A percentile compares a stretch with the other conserved stretches of the same genome.
Evolutionary conservation across 2,113 vertebrate genomes (phyloP).

Genomic region (Smithornis capensis): DNA sequence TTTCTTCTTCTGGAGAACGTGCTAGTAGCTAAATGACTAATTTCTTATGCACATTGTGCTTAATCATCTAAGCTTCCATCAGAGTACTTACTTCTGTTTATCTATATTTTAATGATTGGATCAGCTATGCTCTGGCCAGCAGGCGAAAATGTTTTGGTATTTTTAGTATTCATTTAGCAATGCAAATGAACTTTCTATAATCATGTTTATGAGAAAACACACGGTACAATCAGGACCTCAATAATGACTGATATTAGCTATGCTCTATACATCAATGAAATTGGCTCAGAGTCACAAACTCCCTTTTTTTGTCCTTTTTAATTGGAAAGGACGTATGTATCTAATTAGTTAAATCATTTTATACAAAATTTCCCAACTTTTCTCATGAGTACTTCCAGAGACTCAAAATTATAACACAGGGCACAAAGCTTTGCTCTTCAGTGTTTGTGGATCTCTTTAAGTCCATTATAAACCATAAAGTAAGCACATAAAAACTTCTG

Average conservation of each 20-base stretch:
- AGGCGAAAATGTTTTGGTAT: not conserved
- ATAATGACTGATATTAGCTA: not conserved
- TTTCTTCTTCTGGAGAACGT: not conserved
- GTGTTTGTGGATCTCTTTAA: not conserved
- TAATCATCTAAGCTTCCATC: not conserved
- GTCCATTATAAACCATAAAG: not conserved
- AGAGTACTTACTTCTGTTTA: not conserved
- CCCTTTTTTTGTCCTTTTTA: not conserved
- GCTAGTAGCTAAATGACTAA: not conserved
- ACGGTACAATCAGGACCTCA: not conserved
- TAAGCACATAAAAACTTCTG: not conserved
- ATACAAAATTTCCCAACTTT: not conserved
- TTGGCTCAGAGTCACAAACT: not conserved
- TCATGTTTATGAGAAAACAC: conserved; percentile 34
- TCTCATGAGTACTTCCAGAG: not conserved
- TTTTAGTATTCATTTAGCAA: conserved; percentile 38
- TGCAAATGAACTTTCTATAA: conserved; percentile 33
- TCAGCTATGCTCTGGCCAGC: not conserved
- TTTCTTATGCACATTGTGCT: not conserved
- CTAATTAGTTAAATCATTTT: not conserved
- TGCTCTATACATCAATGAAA: not conserved
- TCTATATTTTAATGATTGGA: not conserved
- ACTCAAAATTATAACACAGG: not conserved
- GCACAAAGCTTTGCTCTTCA: not conserved
- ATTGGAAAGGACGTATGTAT: not conserved